phyloP scores from a whole-genome alignment of 1,140 invertebrate species.

The Euura saliciscinereae region DNA sequence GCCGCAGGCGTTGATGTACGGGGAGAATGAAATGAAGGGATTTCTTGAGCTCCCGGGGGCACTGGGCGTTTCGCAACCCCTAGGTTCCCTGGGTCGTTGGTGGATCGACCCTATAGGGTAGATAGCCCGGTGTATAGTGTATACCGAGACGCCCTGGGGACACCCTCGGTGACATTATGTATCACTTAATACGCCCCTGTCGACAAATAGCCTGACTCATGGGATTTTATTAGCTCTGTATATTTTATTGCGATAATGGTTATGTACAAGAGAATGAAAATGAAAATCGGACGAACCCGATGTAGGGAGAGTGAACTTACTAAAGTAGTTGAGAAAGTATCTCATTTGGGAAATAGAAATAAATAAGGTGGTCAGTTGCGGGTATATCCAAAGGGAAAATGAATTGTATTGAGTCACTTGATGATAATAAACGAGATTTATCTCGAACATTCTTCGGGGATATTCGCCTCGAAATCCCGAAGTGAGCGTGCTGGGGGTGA shows the following conservation, averaged over 20 bases:
- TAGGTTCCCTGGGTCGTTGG: background rate
- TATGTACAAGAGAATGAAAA: too few species aligned
- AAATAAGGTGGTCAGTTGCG: background rate
- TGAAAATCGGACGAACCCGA: too few species aligned
- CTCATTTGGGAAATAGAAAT: background rate
- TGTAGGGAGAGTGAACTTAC: background rate
- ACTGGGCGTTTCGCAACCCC: background rate
- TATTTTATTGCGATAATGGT: slow-evolving; percentile 44
- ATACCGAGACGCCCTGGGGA: slow-evolving; percentile 11
- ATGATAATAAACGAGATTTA: background rate
- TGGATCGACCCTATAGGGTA: background rate
- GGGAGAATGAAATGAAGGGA: slow-evolving; percentile 11
- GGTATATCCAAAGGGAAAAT: background rate
- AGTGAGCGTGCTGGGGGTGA: background rate
- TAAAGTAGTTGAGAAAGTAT: background rate
- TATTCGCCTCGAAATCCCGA: background rate
- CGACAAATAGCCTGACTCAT: slow-evolving; percentile 48
- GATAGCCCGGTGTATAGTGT: background rate
- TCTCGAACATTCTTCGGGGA: background rate
- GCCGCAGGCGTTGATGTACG: slow-evolving; percentile 37
- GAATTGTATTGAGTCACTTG: background rate
- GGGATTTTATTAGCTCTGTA: slow-evolving; percentile 41
- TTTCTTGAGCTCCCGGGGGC: background rate
- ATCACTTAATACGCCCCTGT: slow-evolving; percentile 39
- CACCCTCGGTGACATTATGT: slow-evolving; percentile 36